Evolutionary conservation across 2,888 invertebrate species (phyloP), one percentile per base, ranked within the genome.

Genomic region (Cephus pulcher): DNA sequence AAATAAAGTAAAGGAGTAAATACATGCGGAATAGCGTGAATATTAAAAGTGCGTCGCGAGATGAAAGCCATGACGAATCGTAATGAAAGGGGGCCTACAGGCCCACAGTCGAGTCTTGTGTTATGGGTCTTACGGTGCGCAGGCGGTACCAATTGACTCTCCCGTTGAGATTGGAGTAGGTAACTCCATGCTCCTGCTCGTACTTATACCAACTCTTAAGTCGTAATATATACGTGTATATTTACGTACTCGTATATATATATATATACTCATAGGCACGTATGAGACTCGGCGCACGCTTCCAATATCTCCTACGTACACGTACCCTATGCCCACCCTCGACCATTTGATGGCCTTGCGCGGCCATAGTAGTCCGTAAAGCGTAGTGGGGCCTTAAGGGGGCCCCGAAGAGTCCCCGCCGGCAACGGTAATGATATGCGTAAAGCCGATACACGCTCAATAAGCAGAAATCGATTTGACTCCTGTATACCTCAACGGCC

Each of bases 21-120:
- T 15, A 9, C 23, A 23, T 23, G 23, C 56, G 56, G 56, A 56
- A 56, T 56, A 23, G 56, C 56, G 56, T 56, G 34, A 71, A 79
- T 79, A 77, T 81, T 75, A 79, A 83, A 84, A 84, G 79, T 81
- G 81, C 84, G 82, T 82, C 82, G 70, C 40, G 80, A 84, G 87
- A 89, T 87, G 88, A 89, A 87, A 88, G 86, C 84, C 88, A 80
- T 85, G 84, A 84, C 89, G 88, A 89, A 89, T 89, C 85, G 86
- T 85, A 85, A 89, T 86, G 88, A 88, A 88, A 87, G 86, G 84
- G 84, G 84, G 86, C 74, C 82, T 75, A 83, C 80, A 84, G 83
- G 81, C 84, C 84, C 81, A 82, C 79, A 81, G 86, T 80, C 80
- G 80, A 80, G 83, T 83, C 83, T 85, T 84, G 82, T 83, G 81